Conservation (phyloP, 2,888 invertebrate genomes). For the Sinotaia quadrata region DNA sequence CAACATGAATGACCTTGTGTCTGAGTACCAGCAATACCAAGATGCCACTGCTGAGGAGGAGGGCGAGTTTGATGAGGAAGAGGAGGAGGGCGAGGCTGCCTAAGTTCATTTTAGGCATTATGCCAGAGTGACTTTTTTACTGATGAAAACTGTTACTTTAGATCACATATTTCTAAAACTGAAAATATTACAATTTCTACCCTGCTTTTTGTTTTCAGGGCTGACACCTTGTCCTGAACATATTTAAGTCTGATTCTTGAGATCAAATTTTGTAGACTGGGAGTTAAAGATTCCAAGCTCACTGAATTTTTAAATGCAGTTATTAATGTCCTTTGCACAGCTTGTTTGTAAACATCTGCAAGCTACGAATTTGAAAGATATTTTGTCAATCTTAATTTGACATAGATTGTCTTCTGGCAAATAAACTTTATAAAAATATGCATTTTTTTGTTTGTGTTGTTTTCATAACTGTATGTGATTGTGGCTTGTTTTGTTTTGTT, state of each 20-base stretch:
- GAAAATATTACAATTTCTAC: not conserved
- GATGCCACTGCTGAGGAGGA: slow-evolving; percentile 76
- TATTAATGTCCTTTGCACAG: too few species aligned
- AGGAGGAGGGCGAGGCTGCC: slow-evolving; percentile 31
- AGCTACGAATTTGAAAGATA: too few species aligned
- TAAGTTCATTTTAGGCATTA: not conserved
- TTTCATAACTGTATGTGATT: too few species aligned
- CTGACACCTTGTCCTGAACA: not conserved
- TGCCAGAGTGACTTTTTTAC: too few species aligned
- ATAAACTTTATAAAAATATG: too few species aligned
- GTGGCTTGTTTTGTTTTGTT: too few species aligned
- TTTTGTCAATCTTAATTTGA: too few species aligned
- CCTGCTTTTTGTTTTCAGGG: not conserved
- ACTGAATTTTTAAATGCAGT: too few species aligned
- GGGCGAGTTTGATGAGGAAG: slow-evolving; percentile 84
- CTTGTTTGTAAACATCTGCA: too few species aligned
- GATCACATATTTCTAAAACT: not conserved
- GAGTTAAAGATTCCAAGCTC: not conserved
- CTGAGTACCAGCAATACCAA: slow-evolving; percentile 61
- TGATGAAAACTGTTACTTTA: too few species aligned
- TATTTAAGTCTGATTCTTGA: not conserved
- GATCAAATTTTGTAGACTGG: slow-evolving; percentile 1
- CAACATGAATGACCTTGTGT: slow-evolving; percentile 82
- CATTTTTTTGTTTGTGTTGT: too few species aligned
- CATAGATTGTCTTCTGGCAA: too few species aligned